phyloP scores from a whole-genome alignment of 2,888 invertebrate species.

The Polyploca ridens region DNA sequence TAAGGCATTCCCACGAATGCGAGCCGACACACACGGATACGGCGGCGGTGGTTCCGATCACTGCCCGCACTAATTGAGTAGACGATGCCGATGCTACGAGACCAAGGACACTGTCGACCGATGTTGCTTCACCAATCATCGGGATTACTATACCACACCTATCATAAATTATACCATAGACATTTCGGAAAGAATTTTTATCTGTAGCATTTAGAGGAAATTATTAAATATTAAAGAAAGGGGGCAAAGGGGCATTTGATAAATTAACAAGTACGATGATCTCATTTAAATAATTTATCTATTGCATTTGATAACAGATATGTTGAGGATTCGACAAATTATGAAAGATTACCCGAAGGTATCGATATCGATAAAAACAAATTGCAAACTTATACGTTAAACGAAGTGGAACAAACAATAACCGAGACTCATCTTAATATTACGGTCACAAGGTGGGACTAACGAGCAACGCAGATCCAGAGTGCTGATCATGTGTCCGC shows the following conservation, averaged over 20 bases:
- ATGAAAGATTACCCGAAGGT: background rate
- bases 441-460: constrained; percentile 33
- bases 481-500: constrained; percentile 1
- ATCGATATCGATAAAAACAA: background rate
- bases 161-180: too few species aligned
- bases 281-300: too few species aligned
- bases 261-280: too few species aligned
- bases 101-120: constrained; percentile 54
- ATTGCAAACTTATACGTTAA: background rate
- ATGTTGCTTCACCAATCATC: constrained; percentile 10
- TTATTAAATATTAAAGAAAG: too few species aligned
- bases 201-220: too few species aligned
- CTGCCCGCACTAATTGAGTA: constrained; percentile 76
- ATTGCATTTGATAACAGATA: background rate
- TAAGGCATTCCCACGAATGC: constrained; percentile 71
- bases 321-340: background rate
- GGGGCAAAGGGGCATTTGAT: too few species aligned
- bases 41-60: constrained; percentile 69
- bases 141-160: background rate
- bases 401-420: constrained; percentile 32
- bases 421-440: constrained; percentile 36
- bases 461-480: constrained; percentile 31
- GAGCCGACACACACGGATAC: constrained; percentile 67
- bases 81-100: constrained; percentile 55
- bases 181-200: too few species aligned